Evolutionary conservation across 2,797 vertebrate species (phyloP).

Genomic region (Loriculus beryllinus): DNA sequence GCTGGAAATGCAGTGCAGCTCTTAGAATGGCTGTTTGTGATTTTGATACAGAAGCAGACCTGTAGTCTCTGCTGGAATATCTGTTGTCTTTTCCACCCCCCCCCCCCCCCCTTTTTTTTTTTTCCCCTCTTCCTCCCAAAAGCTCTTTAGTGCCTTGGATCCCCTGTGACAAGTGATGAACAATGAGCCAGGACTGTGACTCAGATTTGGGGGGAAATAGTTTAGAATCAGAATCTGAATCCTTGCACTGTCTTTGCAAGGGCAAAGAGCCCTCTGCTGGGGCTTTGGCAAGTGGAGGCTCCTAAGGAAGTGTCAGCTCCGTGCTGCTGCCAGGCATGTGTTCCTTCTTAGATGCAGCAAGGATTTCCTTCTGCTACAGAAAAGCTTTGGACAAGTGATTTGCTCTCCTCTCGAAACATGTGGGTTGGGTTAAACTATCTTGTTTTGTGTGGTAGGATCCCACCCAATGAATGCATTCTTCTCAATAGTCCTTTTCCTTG

Average conservation of each 20-base stretch:
- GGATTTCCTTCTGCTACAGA: background rate
- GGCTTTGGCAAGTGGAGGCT: background rate
- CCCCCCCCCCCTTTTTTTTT: too few species aligned
- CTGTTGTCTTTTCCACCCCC: background rate
- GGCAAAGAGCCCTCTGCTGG: conserved; percentile 24
- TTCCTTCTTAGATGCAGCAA: background rate
- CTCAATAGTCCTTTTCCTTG: background rate
- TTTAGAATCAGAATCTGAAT: background rate
- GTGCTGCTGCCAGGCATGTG: background rate
- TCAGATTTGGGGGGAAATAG: background rate
- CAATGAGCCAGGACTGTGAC: background rate
- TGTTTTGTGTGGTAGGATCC: background rate
- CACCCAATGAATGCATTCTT: rapidly evolving
- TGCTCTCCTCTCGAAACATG: background rate
- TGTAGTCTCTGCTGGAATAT: background rate
- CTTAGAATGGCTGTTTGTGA: background rate
- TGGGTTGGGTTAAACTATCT: background rate
- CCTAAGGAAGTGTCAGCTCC: background rate
- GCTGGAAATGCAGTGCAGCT: background rate
- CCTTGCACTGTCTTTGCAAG: background rate
- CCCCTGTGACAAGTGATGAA: background rate
- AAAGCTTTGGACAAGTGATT: background rate
- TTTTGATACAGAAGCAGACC: background rate
- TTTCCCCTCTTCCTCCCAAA: rapidly evolving
- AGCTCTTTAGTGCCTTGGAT: background rate